phyloP scores from a whole-genome alignment of 2,113 vertebrate species.

The Gnathonemus echidnorhynchus region DNA sequence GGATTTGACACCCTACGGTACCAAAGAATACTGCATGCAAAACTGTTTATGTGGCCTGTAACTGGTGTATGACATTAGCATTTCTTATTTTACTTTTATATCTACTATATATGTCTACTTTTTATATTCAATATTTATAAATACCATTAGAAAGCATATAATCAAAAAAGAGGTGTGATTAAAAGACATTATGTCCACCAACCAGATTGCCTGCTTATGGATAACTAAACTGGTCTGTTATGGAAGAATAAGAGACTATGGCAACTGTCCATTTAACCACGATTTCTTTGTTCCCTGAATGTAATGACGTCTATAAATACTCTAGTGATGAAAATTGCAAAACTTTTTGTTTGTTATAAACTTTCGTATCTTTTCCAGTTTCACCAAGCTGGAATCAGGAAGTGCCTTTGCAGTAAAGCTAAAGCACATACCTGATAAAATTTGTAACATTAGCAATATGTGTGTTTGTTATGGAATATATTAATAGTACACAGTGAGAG shows the following conservation, averaged over 20 bases:
- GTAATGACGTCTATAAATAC: not conserved
- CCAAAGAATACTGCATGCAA: not conserved
- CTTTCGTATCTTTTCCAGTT: not conserved
- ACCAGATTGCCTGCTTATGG: conserved; percentile 30
- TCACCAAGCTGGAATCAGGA: not conserved
- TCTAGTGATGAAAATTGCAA: not conserved
- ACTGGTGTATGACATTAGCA: not conserved
- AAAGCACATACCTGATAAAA: not conserved
- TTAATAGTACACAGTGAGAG: not conserved
- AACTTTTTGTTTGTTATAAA: not conserved
- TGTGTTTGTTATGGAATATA: not conserved
- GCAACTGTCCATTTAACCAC: conserved; percentile 63
- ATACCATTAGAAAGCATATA: conserved; percentile 19
- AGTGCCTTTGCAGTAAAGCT: not conserved
- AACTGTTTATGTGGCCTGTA: not conserved
- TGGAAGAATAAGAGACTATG: conserved; percentile 57
- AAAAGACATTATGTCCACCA: conserved; percentile 24
- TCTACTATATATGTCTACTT: not conserved
- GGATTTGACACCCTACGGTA: not conserved
- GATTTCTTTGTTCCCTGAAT: conserved; percentile 40
- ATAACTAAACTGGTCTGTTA: conserved; percentile 34
- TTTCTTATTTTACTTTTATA: not conserved
- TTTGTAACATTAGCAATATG: not conserved
- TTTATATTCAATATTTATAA: conserved; percentile 25
- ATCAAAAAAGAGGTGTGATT: conserved; percentile 12